Conservation (phyloP, 2,113 vertebrate species). For the Oceanodroma tethys region DNA sequence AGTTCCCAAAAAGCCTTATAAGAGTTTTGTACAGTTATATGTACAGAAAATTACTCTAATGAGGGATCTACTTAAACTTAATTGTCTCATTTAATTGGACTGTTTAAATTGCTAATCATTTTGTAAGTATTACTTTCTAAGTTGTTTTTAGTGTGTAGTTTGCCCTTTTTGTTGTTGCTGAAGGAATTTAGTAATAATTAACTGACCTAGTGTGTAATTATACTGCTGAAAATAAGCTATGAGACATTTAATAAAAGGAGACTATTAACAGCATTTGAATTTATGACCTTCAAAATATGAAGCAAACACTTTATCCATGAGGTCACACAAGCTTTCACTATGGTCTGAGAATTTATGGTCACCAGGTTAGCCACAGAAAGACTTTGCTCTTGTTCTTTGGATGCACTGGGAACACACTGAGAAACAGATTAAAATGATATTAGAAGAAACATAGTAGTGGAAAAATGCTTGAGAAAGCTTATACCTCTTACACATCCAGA, state of each 20-base stretch:
- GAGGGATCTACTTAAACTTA: constrained; percentile 41
- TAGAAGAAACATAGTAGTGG: not conserved
- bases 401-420: not conserved
- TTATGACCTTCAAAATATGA: constrained; percentile 39
- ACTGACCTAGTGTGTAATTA: constrained; percentile 42
- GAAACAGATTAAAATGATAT: not conserved
- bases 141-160: constrained; percentile 20
- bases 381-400: not conserved
- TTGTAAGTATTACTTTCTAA: constrained; percentile 12
- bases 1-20: not conserved
- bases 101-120: constrained; percentile 52
- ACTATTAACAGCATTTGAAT: constrained; percentile 50
- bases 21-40: not conserved
- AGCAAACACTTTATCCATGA: constrained; percentile 29
- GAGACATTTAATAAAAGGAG: constrained; percentile 40
- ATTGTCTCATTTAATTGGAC: constrained; percentile 40
- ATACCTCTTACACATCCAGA: not conserved
- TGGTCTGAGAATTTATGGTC: not conserved
- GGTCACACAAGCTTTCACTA: constrained; percentile 8
- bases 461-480: not conserved
- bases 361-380: not conserved
- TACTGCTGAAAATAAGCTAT: constrained; percentile 27
- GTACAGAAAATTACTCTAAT: constrained; percentile 32
- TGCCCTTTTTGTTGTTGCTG: constrained; percentile 40
- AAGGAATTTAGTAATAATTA: constrained; percentile 54